Base-by-base conservation (phyloP, 2,113 vertebrate species). In the Andinoacara biseriatus region DNA sequence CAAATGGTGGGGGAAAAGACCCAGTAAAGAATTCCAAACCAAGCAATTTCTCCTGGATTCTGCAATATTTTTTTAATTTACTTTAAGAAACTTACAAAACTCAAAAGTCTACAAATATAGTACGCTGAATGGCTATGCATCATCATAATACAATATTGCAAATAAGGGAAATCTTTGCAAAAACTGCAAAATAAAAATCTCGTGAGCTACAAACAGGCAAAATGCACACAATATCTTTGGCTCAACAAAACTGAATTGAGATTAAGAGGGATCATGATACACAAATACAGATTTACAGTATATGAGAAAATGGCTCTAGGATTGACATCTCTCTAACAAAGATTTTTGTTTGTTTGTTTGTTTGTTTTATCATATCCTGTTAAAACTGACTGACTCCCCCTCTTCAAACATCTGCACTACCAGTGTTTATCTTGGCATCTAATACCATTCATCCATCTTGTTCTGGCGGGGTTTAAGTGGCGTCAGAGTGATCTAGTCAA, bases 391-490 rank as follows among this genome's bases (percentile, higher is more conserved):
- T 52, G 57, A 76, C 77, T 77, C 54, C 62, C 74, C 65, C 65
- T 74, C 62, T 29, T 80, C 58, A 81, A 58, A 74, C 17, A 63
- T 78, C 59, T 58, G 76, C 31, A 43, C 40, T 58, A 24, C 15
- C 76, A 63, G 62, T 76, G 85, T 89, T 86, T 85, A 89, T 85
- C 61, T 75, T 82, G 87, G 86, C 62, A 80, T 78, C 33, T 69
- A 78, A 78, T 82, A 78, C 62, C 22, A 80, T 81, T 87, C 76
- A 83, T 75, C 77, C 74, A 76, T 72, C 79, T 77, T 76, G 74
- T 86, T 88, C 86, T 54, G 26, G 49, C 52, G 65, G 40, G 74
- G 75, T 74, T 86, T 80, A 90, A 88, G 85, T 85, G 88, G 76
- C 83, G 79, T 83, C 80, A 74, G 69, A 86, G 75, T 61, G 86